Evolutionary conservation across 2,113 vertebrate genomes (phyloP).

Genomic region (Elachura formosa): DNA sequence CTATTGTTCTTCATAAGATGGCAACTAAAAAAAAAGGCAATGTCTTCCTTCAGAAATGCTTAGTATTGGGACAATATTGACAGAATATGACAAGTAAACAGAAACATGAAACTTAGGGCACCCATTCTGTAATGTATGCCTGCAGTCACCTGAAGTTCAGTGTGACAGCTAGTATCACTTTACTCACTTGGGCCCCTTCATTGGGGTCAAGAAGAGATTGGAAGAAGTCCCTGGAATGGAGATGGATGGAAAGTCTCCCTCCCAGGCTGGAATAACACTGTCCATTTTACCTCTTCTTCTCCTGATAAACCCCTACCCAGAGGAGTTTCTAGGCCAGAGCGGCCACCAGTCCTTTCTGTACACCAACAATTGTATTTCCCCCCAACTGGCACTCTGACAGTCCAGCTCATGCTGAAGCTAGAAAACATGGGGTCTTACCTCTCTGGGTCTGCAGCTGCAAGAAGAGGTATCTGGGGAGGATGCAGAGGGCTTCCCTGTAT

Average conservation of each 20-base stretch:
- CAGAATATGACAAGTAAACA: not conserved
- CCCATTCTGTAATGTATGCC: not conserved
- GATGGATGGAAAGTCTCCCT: not conserved
- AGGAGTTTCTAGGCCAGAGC: not conserved
- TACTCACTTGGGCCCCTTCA: not conserved
- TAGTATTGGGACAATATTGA: conserved; percentile 12
- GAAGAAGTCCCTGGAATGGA: not conserved
- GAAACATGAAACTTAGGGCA: not conserved
- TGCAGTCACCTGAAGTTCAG: not conserved
- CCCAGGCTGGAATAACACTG: not conserved
- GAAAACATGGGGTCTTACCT: conserved; percentile 67
- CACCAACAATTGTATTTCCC: not conserved
- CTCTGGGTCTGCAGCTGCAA: conserved; percentile 67
- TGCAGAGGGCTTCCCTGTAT: conserved; percentile 71
- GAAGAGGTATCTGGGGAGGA: conserved; percentile 68
- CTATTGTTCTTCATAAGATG: not conserved
- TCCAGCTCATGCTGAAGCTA: not conserved
- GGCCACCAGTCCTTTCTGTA: not conserved
- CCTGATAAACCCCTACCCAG: not conserved
- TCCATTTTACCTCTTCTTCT: not conserved
- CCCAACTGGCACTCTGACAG: conserved; percentile 15
- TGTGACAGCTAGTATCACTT: not conserved
- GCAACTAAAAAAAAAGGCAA: not conserved
- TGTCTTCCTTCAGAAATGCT: conserved; percentile 33
- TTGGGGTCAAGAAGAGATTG: not conserved